These are phyloP conservation scores for Linyphia triangularis DNA, from an alignment of 2,888 invertebrate genomes.

Conservation along the genomic window DNA sequence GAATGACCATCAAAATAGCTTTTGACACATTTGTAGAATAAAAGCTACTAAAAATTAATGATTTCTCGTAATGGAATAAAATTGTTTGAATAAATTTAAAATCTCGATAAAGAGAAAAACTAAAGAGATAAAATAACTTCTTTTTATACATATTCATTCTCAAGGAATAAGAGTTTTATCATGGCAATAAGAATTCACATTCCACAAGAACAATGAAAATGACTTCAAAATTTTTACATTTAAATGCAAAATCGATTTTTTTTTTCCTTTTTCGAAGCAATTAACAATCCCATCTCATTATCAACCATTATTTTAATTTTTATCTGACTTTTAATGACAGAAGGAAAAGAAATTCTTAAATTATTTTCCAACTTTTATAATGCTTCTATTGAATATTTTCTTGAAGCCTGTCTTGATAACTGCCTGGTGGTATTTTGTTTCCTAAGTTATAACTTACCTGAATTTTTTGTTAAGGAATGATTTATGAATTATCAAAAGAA, in stretches of 20 bases:
- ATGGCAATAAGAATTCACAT: not conserved
- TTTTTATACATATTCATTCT: conserved; percentile 6
- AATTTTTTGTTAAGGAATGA: no score
- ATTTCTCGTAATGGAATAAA: no score
- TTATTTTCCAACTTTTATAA: not conserved
- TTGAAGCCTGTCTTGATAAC: no score
- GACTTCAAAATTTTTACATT: conserved; percentile 13
- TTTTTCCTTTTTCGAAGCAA: not conserved
- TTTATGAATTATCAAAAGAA: no score
- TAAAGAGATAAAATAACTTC: not conserved
- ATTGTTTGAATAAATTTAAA: no score
- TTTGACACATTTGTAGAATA: no score
- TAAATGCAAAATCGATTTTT: conserved; percentile 1
- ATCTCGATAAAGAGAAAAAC: not conserved
- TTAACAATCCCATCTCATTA: conserved; percentile 31
- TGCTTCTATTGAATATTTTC: not conserved
- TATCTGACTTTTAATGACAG: not conserved
- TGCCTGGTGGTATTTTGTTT: no score
- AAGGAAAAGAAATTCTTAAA: not conserved
- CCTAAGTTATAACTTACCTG: no score
- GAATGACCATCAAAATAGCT: no score
- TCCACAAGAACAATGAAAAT: not conserved
- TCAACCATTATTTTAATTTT: conserved; percentile 10
- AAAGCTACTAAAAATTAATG: no score
- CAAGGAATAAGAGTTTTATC: conserved; percentile 1